Evolutionary conservation across 2,113 vertebrate species (phyloP), one percentile per base, ranked within the genome.

Genomic region (Psettodes erumei): DNA sequence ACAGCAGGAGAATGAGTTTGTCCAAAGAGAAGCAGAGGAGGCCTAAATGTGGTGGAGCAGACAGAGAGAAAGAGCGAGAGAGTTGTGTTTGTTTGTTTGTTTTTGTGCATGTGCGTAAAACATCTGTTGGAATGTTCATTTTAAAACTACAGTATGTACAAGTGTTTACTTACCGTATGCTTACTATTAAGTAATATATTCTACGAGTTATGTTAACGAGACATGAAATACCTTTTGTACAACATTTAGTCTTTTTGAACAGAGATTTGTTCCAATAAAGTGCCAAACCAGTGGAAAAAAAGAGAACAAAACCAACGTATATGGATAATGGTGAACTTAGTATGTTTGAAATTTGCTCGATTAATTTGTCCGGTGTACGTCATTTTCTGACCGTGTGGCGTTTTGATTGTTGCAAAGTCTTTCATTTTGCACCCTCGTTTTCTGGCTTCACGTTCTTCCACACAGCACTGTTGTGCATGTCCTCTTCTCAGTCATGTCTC

Each of bases 71-170:
- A 19, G 61, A 75, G 79, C 61, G 74, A 78, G 75, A 81, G 85
- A 86, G 42, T 89, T 77, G 94, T 95, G 88, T 93, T 89, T 88
- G 90, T 96, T 87, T 65, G 86, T 88, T 90, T 85, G 83, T 85
- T 91, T 92, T 94, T 92, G 94, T 96, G 96, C 96, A 97, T 98
- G 97, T 96, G 92, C 93, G 96, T 96, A 94, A 94, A 94, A 96
- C 96, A 95, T 96, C 94, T 93, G 95, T 95, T 93, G 96, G 96
- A 98, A 98, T 98, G 97, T 97, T 96, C 93, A 91, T 95, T 93
- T 94, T 90, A 92, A 94, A 88, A 94, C 91, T 94, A 93, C 91
- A 93, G 93, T 94, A 87, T 89, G 91, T 97, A 96, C 93, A 91
- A 94, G 93, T 97, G 97, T 98, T 97, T 96, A 95, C 95, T 95